These are phyloP conservation scores for Poeciliopsis turrubarensis DNA, from an alignment of 2,113 vertebrate genomes.

Conservation along the genomic window DNA sequence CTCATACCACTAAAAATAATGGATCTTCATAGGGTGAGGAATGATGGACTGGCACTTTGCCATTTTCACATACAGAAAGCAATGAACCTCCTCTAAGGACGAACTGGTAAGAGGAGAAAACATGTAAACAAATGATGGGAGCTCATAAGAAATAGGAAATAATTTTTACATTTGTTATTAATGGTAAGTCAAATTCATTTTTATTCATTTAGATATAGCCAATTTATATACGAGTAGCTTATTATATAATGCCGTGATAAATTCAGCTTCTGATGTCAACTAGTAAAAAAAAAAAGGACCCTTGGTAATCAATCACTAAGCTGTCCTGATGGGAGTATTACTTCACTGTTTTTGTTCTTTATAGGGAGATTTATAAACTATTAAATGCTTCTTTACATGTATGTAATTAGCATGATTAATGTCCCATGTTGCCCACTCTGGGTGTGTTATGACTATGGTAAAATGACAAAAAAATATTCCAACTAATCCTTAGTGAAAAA, in stretches of 20 bases:
- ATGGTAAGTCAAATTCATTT: background rate
- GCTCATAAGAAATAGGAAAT: background rate
- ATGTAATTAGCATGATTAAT: background rate
- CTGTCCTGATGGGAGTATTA: background rate
- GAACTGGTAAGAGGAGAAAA: slow-evolving; percentile 5
- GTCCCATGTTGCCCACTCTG: background rate
- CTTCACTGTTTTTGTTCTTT: background rate
- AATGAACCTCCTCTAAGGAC: background rate
- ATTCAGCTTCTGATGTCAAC: no score
- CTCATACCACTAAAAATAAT: slow-evolving; percentile 56
- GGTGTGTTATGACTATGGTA: background rate
- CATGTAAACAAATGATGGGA: background rate
- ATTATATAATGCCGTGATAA: no score
- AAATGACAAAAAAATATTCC: background rate
- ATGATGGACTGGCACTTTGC: slow-evolving; percentile 32
- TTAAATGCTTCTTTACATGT: no score
- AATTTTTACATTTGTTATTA: background rate
- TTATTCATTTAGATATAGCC: background rate
- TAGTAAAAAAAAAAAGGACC: no score
- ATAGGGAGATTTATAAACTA: no score
- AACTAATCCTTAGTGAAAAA: background rate
- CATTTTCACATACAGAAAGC: slow-evolving; percentile 2
- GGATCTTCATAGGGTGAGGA: slow-evolving; percentile 15
- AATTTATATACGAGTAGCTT: no score
- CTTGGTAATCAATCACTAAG: no score